Conservation (phyloP, 2,888 invertebrate species). For the Lobophora halterata region DNA sequence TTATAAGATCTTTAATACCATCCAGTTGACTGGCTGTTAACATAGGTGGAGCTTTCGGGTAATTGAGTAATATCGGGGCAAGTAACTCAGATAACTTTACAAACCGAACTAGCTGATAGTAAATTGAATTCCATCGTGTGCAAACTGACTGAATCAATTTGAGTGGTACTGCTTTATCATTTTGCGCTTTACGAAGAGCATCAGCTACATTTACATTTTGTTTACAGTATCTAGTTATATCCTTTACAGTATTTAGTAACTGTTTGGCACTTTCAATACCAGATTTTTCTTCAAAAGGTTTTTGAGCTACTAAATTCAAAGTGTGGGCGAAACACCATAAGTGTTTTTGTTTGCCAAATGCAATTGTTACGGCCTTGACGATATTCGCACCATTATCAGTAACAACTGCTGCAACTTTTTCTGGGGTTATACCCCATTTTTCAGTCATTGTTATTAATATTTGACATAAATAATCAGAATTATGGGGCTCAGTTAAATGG, state of each 20-base stretch:
- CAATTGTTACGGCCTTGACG: constrained; percentile 30
- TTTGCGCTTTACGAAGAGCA: constrained; percentile 31
- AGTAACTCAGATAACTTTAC: constrained; percentile 27
- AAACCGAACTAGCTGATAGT: constrained; percentile 32
- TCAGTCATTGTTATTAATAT: constrained; percentile 24
- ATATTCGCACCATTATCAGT: constrained; percentile 35
- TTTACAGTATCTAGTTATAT: constrained; percentile 33
- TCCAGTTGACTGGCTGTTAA: constrained; percentile 25
- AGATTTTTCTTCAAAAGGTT: constrained; percentile 15
- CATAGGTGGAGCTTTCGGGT: constrained; percentile 29
- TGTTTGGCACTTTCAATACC: constrained; percentile 29
- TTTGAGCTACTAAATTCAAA: constrained; percentile 29
- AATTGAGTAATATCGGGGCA: constrained; percentile 29
- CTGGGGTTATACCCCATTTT: constrained; percentile 23
- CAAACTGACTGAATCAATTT: constrained; percentile 34
- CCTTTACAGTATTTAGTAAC: constrained; percentile 21
- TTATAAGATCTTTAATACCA: constrained; percentile 27
- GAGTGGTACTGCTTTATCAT: constrained; percentile 23
- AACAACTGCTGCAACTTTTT: constrained; percentile 31
- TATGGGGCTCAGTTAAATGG: constrained; percentile 25
- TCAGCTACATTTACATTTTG: constrained; percentile 32
- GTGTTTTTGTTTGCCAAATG: constrained; percentile 28
- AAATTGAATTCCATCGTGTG: constrained; percentile 39
- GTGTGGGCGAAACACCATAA: constrained; percentile 29
- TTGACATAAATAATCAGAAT: constrained; percentile 27